Base-by-base conservation (phyloP, 2,113 vertebrate species). In the Hippocampus comes region DNA sequence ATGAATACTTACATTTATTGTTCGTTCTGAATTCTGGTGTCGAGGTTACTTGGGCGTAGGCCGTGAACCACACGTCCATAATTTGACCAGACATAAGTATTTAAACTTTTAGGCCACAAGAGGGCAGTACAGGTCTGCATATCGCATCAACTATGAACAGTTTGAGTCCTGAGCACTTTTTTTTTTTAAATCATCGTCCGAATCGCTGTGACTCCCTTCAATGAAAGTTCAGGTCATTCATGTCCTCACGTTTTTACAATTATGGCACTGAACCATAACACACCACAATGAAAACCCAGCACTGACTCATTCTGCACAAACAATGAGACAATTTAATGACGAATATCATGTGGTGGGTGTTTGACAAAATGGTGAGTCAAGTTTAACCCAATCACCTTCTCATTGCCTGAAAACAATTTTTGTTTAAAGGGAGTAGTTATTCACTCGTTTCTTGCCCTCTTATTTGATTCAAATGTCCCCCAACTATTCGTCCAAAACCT, bases 401-500 rank as follows among this genome's bases (percentile, higher is more conserved):
- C 82, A 86, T 81, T 89, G 87, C 86, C 76, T 86, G 79, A 86
- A 84, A 88, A 77, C 77, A 64, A 79, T 41, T 80, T 34, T 80
- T 66, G 75, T 82, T 88, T 78, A 83, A 84, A 88, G 85, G 71
- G 69, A 85, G 79, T 78, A 74, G 63, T 60, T 68, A 73, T 60
- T 42, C n/a, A 67, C 79, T 78, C 90, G 88, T 90, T 82, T 77
- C 91, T 91, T 92, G 78, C 76, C 74, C 85, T 78, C 76, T 90
- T 84, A 92, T 90, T 91, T 72, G 67, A 91, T 90, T 90, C 21
- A 90, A 90, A 88, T 87, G 82, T 88, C 76, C 81, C 67, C 83
- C 82, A 86, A 88, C 84, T 78, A 84, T 65, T 65, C 55, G 72
- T 86, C 87, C 84, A 89, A 89, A 84, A 76, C 81, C 84, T 64